Evolutionary conservation across 2,888 invertebrate species (phyloP).

Genomic region (Notocelia uddmanniana): DNA sequence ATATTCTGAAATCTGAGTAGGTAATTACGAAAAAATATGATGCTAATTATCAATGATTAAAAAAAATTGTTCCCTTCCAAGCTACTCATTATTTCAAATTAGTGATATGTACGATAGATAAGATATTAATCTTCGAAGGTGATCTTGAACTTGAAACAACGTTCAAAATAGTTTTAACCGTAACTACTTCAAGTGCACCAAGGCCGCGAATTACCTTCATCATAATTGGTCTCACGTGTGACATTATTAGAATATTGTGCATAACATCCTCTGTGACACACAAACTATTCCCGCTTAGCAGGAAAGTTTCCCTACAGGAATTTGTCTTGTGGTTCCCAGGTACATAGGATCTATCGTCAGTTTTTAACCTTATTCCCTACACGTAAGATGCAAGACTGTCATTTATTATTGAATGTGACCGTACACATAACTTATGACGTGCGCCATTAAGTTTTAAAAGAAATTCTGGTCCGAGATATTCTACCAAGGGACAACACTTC

Average conservation of each 20-base stretch:
- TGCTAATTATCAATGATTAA: too few species aligned
- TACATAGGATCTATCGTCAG: neutral
- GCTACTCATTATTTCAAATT: neutral
- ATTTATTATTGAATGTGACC: constrained; percentile 2
- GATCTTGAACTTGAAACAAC: constrained; percentile 3
- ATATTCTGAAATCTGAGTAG: too few species aligned
- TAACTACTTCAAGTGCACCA: neutral
- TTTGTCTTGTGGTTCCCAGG: constrained; percentile 27
- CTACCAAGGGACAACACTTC: constrained; percentile 4
- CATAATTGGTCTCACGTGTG: constrained; percentile 6
- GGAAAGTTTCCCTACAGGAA: constrained; percentile 33
- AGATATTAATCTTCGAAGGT: too few species aligned
- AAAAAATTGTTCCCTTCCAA: too few species aligned
- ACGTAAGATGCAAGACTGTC: neutral
- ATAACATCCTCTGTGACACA: constrained; percentile 9
- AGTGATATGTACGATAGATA: too few species aligned
- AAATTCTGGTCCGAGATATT: constrained; percentile 26
- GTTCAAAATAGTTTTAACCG: neutral
- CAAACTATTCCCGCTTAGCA: constrained; percentile 31
- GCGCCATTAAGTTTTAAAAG: constrained; percentile 13
- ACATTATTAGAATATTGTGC: constrained; percentile 1
- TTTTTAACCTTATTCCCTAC: constrained; percentile 1
- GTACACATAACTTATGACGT: constrained; percentile 15
- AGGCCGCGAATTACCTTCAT: neutral
- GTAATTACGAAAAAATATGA: too few species aligned